Percentiles rank a stretch among this genome's conserved stretches.
These are phyloP conservation scores for Gasterosteus aculeatus DNA, from an alignment of 2,113 vertebrate genomes.

Conservation along the genomic window DNA sequence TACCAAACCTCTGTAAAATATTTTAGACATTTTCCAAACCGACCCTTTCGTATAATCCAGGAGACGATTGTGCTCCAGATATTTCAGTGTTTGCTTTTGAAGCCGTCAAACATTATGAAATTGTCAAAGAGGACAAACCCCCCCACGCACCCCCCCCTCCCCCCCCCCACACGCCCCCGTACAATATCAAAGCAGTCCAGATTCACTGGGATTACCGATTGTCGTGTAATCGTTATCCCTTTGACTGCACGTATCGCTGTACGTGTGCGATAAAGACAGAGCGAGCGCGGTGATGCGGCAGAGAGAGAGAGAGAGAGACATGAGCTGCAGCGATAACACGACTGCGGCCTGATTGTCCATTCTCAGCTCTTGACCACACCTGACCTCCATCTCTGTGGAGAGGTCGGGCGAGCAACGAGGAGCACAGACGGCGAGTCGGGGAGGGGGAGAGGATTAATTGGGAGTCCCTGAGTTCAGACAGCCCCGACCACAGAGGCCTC, in stretches of 20 bases:
- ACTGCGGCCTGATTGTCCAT: conserved; percentile 65
- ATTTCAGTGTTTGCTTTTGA: background rate
- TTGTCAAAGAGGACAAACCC: background rate
- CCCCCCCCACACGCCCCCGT: background rate
- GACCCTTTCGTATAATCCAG: background rate
- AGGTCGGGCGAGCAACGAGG: conserved; percentile 47
- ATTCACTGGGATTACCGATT: background rate
- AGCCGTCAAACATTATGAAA: background rate
- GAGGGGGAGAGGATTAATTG: conserved; percentile 58
- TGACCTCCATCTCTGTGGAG: conserved; percentile 67
- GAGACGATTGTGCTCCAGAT: background rate
- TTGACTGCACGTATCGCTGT: background rate
- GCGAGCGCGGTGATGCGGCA: background rate
- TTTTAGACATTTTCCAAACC: background rate
- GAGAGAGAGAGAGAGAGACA: conserved; percentile 15
- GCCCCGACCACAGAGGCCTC: conserved; percentile 56
- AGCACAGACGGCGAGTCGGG: conserved; percentile 15
- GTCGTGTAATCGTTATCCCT: conserved; percentile 1
- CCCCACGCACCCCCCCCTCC: no score
- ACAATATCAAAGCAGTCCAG: background rate
- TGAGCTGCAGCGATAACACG: conserved; percentile 53
- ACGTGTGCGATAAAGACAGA: conserved; percentile 30
- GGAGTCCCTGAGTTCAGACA: conserved; percentile 64
- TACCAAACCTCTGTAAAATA: background rate
- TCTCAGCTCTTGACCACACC: conserved; percentile 72